Percentiles rank a stretch among this genome's conserved stretches.
Evolutionary conservation across 2,113 vertebrate genomes (phyloP).

Genomic region (Cyanoramphus novaezelandiae): DNA sequence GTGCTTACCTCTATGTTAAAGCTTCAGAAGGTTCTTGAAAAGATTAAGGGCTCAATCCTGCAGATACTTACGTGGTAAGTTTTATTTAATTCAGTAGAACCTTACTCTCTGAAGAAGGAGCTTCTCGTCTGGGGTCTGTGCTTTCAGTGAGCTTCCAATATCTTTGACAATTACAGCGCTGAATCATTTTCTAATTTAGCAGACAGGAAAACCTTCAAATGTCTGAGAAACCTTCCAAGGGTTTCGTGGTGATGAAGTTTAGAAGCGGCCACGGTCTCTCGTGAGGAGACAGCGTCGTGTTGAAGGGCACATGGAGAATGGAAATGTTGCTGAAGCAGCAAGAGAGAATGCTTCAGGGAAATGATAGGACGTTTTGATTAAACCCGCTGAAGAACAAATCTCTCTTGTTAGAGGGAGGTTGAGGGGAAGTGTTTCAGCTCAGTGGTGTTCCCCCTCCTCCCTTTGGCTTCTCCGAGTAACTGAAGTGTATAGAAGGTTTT

Average conservation of each 20-base stretch:
- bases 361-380: slow-evolving; percentile 36
- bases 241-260: slow-evolving; percentile 14
- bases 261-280: neutral
- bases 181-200: slow-evolving; percentile 22
- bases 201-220: neutral
- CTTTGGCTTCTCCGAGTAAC: neutral
- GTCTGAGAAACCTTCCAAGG: neutral
- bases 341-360: slow-evolving; percentile 12
- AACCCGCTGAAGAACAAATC: slow-evolving; percentile 6
- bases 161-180: neutral
- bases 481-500: neutral
- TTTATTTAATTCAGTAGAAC: neutral
- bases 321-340: slow-evolving; percentile 49
- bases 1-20: neutral
- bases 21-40: neutral
- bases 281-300: neutral
- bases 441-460: neutral
- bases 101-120: neutral
- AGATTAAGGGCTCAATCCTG: neutral
- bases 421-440: neutral
- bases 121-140: neutral
- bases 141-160: neutral
- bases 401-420: neutral
- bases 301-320: slow-evolving; percentile 46
- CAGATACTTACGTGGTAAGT: neutral